Evolutionary conservation across 2,888 invertebrate species (phyloP).

Genomic region (Agriopis leucophaearia): DNA sequence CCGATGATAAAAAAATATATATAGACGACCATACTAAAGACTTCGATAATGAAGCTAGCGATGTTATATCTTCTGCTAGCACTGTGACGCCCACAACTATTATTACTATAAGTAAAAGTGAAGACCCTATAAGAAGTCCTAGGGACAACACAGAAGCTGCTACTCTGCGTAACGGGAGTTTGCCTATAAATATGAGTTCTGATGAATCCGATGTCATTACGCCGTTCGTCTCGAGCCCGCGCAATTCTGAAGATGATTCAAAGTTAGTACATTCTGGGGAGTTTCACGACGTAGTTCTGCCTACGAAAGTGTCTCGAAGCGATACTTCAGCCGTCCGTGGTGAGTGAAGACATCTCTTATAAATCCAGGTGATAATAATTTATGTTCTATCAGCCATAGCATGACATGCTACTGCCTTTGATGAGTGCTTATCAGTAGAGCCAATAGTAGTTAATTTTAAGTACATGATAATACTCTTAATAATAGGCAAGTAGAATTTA

Average conservation of each 20-base stretch:
- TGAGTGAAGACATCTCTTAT: constrained; percentile 86
- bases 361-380: constrained; percentile 84
- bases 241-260: constrained; percentile 47
- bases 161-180: constrained; percentile 41
- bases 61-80: constrained; percentile 52
- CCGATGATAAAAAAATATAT: constrained; percentile 37
- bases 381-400: constrained; percentile 79
- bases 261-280: constrained; percentile 82
- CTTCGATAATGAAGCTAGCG: constrained; percentile 45
- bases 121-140: constrained; percentile 47
- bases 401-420: constrained; percentile 72
- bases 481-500: neutral
- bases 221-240: constrained; percentile 56
- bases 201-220: constrained; percentile 79
- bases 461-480: neutral
- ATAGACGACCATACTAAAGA: constrained; percentile 29
- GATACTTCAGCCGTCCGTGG: constrained; percentile 82
- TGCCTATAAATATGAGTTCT: constrained; percentile 57
- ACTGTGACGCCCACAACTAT: constrained; percentile 54
- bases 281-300: constrained; percentile 82
- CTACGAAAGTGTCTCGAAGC: constrained; percentile 76
- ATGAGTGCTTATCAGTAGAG: constrained; percentile 52
- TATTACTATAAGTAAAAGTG: constrained; percentile 45
- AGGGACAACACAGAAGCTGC: constrained; percentile 41
- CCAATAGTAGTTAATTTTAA: constrained; percentile 14